Evolutionary conservation across 2,113 vertebrate genomes (phyloP).

Genomic region (Syngnathus typhle): DNA sequence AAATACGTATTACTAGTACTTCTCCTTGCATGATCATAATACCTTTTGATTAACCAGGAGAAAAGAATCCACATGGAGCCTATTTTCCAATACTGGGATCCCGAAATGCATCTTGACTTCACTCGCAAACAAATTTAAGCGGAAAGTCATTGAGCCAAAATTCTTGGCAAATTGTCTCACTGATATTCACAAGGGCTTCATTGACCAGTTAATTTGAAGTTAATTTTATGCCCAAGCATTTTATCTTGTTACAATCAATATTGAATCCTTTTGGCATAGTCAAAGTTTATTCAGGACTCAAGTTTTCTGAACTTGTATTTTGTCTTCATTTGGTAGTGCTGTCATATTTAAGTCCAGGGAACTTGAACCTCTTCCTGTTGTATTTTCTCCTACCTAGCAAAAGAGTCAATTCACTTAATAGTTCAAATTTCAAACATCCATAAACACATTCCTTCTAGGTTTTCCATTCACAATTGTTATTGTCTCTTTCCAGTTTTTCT

Average conservation of each 20-base stretch:
- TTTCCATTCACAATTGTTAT: too few species aligned
- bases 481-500: slow-evolving; percentile 35
- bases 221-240: not conserved
- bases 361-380: not conserved
- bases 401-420: not conserved
- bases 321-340: too few species aligned
- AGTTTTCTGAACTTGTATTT: too few species aligned
- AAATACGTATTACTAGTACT: slow-evolving; percentile 6
- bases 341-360: too few species aligned
- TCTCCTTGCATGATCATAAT: slow-evolving; percentile 24
- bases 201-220: not conserved
- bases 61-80: slow-evolving; percentile 40
- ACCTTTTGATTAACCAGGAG: slow-evolving; percentile 37
- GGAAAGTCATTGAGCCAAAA: slow-evolving; percentile 36
- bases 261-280: not conserved
- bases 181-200: slow-evolving; percentile 44
- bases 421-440: not conserved
- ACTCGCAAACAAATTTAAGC: slow-evolving; percentile 32
- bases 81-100: slow-evolving; percentile 35
- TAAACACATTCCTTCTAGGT: not conserved
- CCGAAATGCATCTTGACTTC: slow-evolving; percentile 42
- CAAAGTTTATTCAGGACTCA: not conserved
- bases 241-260: not conserved
- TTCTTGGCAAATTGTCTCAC: slow-evolving; percentile 49
- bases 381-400: not conserved